phyloP scores from a whole-genome alignment of 2,888 invertebrate genomes.

The Sphinx pinastri region DNA sequence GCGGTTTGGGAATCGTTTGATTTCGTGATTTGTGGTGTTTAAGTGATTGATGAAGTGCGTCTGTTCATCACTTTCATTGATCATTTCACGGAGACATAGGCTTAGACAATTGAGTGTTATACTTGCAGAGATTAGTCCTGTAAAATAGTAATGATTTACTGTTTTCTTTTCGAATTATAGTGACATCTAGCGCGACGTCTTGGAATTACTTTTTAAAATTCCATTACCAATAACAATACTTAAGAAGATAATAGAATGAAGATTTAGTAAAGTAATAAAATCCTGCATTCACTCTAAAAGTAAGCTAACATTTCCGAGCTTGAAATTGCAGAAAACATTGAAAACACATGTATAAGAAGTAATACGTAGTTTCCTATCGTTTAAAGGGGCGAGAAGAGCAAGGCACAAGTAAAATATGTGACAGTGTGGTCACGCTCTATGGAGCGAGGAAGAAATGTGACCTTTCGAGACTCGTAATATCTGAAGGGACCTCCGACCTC shows the following conservation, averaged over 20 bases:
- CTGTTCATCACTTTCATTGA: constrained; percentile 1
- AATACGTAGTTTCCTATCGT: constrained; percentile 48
- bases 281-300: neutral
- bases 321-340: constrained; percentile 33
- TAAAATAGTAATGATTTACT: too few relatives aligned
- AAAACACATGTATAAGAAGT: constrained; percentile 44
- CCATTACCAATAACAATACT: too few relatives aligned
- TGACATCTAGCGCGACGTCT: too few relatives aligned
- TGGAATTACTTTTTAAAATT: too few relatives aligned
- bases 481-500: constrained; percentile 47
- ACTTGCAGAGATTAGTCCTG: too few relatives aligned
- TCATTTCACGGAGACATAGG: neutral
- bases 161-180: too few relatives aligned
- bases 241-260: too few relatives aligned
- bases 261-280: neutral
- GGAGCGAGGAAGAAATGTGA: constrained; percentile 74
- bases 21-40: constrained; percentile 25
- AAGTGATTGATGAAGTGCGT: constrained; percentile 9
- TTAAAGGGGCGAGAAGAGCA: constrained; percentile 53
- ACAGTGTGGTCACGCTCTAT: constrained; percentile 70
- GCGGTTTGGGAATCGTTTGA: constrained; percentile 30
- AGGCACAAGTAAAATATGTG: constrained; percentile 76
- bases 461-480: constrained; percentile 59
- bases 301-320: neutral
- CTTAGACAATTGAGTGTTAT: neutral